Percentiles rank a stretch among this genome's conserved stretches.
Evolutionary conservation across 2,888 invertebrate species (phyloP).

Genomic region (Netelia melanura): DNA sequence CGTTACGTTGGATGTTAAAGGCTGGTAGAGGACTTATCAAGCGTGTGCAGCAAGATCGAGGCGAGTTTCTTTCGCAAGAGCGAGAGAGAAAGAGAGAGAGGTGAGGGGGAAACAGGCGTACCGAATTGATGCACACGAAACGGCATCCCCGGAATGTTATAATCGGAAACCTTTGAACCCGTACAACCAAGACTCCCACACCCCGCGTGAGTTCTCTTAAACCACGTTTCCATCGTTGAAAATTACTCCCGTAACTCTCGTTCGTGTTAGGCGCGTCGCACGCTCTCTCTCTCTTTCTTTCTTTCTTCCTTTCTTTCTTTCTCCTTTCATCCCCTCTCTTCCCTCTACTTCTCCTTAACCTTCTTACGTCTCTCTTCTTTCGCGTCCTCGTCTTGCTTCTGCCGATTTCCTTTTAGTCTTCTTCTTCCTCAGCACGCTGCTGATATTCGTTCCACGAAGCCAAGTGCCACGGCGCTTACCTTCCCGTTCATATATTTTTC

Average conservation of each 20-base stretch:
- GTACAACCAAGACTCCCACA: constrained; percentile 82
- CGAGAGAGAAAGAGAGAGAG: neutral
- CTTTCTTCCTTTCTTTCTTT: constrained; percentile 35
- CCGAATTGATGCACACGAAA: constrained; percentile 85
- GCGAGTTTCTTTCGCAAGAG: constrained; percentile 27
- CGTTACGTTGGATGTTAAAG: constrained; percentile 50
- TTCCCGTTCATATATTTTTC: constrained; percentile 33
- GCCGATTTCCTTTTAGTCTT: constrained; percentile 47
- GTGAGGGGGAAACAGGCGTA: constrained; percentile 83
- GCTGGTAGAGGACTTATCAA: constrained; percentile 36
- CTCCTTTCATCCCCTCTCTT: constrained; percentile 32
- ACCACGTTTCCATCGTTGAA: constrained; percentile 79
- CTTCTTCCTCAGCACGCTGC: constrained; percentile 41
- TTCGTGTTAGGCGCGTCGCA: constrained; percentile 73
- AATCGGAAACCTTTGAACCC: constrained; percentile 84
- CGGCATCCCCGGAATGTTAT: constrained; percentile 84
- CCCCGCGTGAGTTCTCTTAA: constrained; percentile 76
- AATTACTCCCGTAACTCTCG: constrained; percentile 79
- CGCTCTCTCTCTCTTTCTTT: constrained; percentile 44
- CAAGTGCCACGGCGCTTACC: constrained; percentile 46
- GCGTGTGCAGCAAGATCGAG: constrained; percentile 11
- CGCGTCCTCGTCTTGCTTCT: constrained; percentile 35
- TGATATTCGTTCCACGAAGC: constrained; percentile 67
- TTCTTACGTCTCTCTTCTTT: constrained; percentile 39
- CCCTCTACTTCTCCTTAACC: constrained; percentile 8